phyloP scores from a whole-genome alignment of 1,140 invertebrate genomes.

The Drosophila melanogaster region Release_6_plus_ISO1_MT NT_033779.5:9674501-9675000 shows the following conservation, averaged over 20 bases:
- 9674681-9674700: constrained; percentile 28
- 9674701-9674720: constrained; percentile 33
- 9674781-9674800: not conserved
- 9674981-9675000: constrained; percentile 23
- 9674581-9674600: constrained; percentile 60
- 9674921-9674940: constrained; percentile 13
- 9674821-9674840: not conserved
- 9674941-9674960: constrained; percentile 11
- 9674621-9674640: constrained; percentile 66
- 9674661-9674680: constrained; percentile 10
- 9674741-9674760: constrained; percentile 42
- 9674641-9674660: constrained; percentile 46
- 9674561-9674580: constrained; percentile 36
- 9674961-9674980: constrained; percentile 65
- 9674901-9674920: constrained; percentile 27
- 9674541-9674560: constrained; percentile 65
- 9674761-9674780: constrained; percentile 11
- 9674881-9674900: not conserved
- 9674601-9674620: constrained; percentile 69
- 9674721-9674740: constrained; percentile 39
- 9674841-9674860: constrained; percentile 29
- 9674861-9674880: constrained; percentile 28
- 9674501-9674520: not conserved
- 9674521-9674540: constrained; percentile 48
- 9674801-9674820: constrained; percentile 12